Conservation (phyloP, 2,113 vertebrate genomes). For the Oenanthe melanoleuca region DNA sequence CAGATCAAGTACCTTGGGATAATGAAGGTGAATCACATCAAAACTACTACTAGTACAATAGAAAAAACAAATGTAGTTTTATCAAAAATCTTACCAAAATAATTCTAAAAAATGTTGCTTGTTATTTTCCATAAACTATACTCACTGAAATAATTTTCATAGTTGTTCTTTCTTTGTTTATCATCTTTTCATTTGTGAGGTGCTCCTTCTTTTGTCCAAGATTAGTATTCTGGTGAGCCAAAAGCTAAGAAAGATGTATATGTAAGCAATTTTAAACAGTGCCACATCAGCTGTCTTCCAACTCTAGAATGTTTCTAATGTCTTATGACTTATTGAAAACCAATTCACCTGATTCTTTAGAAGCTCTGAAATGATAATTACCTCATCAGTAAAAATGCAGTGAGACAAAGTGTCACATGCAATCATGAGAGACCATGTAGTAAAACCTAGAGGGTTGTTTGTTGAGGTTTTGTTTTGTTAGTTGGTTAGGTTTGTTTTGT, state of each 20-base stretch:
- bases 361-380: background rate
- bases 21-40: background rate
- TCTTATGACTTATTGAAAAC: background rate
- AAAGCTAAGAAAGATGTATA: background rate
- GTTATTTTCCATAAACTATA: background rate
- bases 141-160: background rate
- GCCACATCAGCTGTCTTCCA: background rate
- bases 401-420: background rate
- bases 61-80: background rate
- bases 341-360: background rate
- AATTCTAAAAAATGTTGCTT: background rate
- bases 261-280: background rate
- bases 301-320: background rate
- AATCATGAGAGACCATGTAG: background rate
- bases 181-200: background rate
- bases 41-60: background rate
- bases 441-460: rapidly evolving
- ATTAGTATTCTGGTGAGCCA: background rate
- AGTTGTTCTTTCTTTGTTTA: background rate
- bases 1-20: background rate
- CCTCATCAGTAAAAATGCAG: background rate
- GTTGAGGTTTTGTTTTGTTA: background rate
- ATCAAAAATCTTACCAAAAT: background rate
- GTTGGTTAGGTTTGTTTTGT: background rate
- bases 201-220: background rate